Base-by-base conservation (phyloP, 2,797 vertebrate genomes). In the Betta splendens region DNA sequence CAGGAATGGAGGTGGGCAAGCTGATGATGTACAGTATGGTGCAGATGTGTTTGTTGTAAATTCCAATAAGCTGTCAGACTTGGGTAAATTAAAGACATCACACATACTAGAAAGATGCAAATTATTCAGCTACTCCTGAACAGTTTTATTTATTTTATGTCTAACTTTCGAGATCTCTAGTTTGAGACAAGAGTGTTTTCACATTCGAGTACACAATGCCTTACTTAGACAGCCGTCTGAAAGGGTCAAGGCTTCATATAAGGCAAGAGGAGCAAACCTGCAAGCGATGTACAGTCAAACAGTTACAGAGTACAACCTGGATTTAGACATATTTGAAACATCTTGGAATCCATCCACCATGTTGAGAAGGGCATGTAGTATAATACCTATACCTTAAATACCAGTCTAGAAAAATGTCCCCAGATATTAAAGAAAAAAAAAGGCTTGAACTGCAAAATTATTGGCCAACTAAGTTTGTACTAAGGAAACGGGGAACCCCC, bases 131-230 rank as follows among this genome's bases (percentile, higher is more conserved):
- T 75, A 71, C 79, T 88, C 74, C 79, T 85, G 75, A 87, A 85
- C 65, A 84, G 45, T 77, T 88, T 86, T 84, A 82, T 87, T 89
- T 54, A 76, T 81, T 83, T 83, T 67, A 84, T 79, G 60, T 77
- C 78, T 75, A 83, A 83, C 73, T 75, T 81, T 69, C 82, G 80
- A 76, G 69, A 84, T 69, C 66, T 86, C 76, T 81, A 87, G 81
- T 85, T 84, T 85, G 80, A 89, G 76, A 86, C 74, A 71, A 70
- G 70, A 80, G 76, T 81, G 82, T 83, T 86, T 85, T 89, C 81
- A 90, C 88, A 90, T 90, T 91, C 76, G 88, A 87, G 86, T 87
- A 88, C 83, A 90, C 62, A 69, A 77, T 72, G 83, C 82, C 81
- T 86, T 83, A 73, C 54, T 69, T 79, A 17, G 47, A 51, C 58